These are phyloP conservation scores for Ramphastos sulfuratus DNA, from an alignment of 2,113 vertebrate species.

Conservation along the genomic window DNA sequence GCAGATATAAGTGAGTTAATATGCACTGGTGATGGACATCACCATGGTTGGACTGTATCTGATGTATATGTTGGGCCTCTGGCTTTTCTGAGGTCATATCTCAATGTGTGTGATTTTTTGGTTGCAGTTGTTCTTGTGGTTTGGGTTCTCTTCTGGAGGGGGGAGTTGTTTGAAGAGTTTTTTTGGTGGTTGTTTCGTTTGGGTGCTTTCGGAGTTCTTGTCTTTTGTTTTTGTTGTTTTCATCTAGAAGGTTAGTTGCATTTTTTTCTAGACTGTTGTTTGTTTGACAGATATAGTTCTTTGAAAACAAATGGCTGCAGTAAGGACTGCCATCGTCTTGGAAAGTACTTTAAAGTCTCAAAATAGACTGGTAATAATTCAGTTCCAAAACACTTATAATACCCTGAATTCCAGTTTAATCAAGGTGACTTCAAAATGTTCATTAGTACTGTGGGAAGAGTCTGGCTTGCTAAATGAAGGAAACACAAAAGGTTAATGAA, in stretches of 20 bases:
- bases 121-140: not conserved
- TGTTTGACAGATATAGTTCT: not conserved
- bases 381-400: not conserved
- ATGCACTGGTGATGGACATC: not conserved
- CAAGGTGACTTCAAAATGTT: not conserved
- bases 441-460: not conserved
- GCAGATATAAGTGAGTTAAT: not conserved
- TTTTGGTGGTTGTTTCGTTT: too few relatives aligned
- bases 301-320: not conserved
- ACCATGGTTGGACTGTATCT: not conserved
- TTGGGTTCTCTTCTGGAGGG: not conserved
- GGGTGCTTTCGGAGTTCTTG: not conserved
- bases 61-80: not conserved
- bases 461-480: not conserved
- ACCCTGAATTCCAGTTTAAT: not conserved
- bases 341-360: not conserved
- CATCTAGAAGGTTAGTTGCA: not conserved
- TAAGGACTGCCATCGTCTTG: not conserved
- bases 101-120: not conserved
- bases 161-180: too few relatives aligned
- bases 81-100: not conserved
- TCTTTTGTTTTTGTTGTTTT: not conserved
- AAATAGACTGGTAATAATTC: not conserved
- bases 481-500: not conserved
- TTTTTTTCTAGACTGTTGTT: not conserved